Evolutionary conservation across 2,113 vertebrate genomes (phyloP).

Genomic region (Dascyllus trimaculatus): DNA sequence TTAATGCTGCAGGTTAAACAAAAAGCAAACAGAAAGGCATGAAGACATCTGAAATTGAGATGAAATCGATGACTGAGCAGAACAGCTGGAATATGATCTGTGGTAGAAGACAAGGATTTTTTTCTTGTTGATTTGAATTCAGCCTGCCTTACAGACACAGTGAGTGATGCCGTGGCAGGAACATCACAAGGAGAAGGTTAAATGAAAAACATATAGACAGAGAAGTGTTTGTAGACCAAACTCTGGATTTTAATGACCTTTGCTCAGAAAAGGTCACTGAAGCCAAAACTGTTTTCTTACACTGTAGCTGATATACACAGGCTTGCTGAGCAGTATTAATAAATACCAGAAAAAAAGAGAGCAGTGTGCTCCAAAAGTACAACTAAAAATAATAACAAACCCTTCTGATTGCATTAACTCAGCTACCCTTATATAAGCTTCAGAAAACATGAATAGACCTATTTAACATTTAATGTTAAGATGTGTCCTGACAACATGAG

Average conservation of each 20-base stretch:
- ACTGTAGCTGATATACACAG: not conserved
- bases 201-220: not conserved
- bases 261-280: constrained; percentile 6
- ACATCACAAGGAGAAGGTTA: not conserved
- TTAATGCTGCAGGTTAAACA: not conserved
- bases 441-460: not conserved
- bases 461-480: not conserved
- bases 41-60: not conserved
- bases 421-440: not conserved
- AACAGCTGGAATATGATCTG: not conserved
- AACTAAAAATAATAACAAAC: not conserved
- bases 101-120: not conserved
- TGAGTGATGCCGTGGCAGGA: not conserved
- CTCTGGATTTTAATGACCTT: not conserved
- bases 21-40: constrained; percentile 1
- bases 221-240: not conserved
- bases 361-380: too few relatives aligned
- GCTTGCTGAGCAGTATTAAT: not conserved
- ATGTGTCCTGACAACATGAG: not conserved
- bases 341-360: not conserved
- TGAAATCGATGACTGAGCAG: constrained; percentile 3
- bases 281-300: not conserved
- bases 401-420: constrained; percentile 11
- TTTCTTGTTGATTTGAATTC: constrained; percentile 8
- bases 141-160: not conserved